Evolutionary conservation across 2,888 invertebrate genomes (phyloP), one percentile per base, ranked within the genome.

Genomic region (Papilio protenor): DNA sequence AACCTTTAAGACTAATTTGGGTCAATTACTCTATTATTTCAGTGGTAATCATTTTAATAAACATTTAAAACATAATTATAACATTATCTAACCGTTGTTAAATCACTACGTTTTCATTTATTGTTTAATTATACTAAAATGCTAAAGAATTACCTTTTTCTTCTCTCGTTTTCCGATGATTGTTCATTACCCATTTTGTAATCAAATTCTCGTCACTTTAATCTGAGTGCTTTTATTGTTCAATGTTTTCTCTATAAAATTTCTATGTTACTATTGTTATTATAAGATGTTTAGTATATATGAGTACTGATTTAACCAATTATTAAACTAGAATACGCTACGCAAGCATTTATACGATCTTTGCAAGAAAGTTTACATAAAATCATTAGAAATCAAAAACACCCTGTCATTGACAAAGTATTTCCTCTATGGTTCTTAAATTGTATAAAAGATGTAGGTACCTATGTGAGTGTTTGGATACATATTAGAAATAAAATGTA

Each of bases 131-230:
- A 66, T n/a, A n/a, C 12, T n/a, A 27, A 66, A 66, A 45, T n/a
- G 11, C 12, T n/a, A 27, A 66, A 66, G 45, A 52, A 23, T 55
- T 66, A 77, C 73, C 69, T 66, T 47, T 27, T 45, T 57, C 21
- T 40, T 27, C 27, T 69, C 45, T 69, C 59, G 2, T 74, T 70
- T 70, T 47, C 47, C 8, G 59, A 12, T 33, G 77, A 70, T 49
- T 77, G 69, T 8, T 74, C 45, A 70, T 77, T 77, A 40, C 77
- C 77, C 77, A 77, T 77, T 5, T 61, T 61, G 59, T 23, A 59
- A 16, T 23, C n/a, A 55, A 55, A 16, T 27, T 27, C 27, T 27
- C n/a, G 23, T 23, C 12, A 27, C 16, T 61, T 27, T n/a, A 61
- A 14, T 10, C 23, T 23, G n/a, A 55, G 2, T n/a, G n/a, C 55